Evolutionary conservation across 2,888 invertebrate species (phyloP).

Genomic region (Sthenelais limicola): DNA sequence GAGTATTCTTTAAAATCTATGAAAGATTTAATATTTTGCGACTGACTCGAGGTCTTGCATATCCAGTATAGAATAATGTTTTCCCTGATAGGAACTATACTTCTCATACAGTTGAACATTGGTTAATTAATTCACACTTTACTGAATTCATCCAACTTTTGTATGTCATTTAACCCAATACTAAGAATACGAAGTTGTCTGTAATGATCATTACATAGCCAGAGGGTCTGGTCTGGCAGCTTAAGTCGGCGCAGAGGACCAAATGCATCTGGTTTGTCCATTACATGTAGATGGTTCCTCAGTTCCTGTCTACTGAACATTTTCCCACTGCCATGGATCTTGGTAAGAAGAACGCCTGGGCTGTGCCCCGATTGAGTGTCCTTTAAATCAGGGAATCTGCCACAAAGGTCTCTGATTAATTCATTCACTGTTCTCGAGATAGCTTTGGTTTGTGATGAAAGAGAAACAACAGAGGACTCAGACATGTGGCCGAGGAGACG

Average conservation of each 20-base stretch:
- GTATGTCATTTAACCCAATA: constrained; percentile 19
- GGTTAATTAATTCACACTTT: constrained; percentile 20
- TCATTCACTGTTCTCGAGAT: constrained; percentile 43
- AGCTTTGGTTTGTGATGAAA: constrained; percentile 41
- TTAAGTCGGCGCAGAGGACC: constrained; percentile 46
- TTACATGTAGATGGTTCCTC: constrained; percentile 38
- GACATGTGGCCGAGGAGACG: constrained; percentile 43
- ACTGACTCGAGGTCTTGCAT: too few relatives aligned
- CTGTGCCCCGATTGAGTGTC: constrained; percentile 28
- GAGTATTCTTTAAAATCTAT: too few relatives aligned
- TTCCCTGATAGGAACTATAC: background rate
- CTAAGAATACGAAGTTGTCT: constrained; percentile 43
- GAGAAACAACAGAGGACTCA: constrained; percentile 43
- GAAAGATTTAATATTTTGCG: too few relatives aligned
- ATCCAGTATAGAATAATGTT: too few relatives aligned
- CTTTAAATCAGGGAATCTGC: constrained; percentile 44
- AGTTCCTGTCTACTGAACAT: constrained; percentile 43
- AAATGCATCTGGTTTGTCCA: constrained; percentile 46
- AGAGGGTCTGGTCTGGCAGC: constrained; percentile 43
- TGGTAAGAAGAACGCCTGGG: constrained; percentile 25
- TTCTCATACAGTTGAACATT: background rate
- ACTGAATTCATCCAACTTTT: constrained; percentile 17
- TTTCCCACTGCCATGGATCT: constrained; percentile 8
- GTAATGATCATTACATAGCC: constrained; percentile 52
- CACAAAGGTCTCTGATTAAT: constrained; percentile 43